Percentiles rank a stretch among this genome's conserved stretches.
Evolutionary conservation across 2,888 invertebrate genomes (phyloP).

Genomic region (Troglohyphantes excavatus): DNA sequence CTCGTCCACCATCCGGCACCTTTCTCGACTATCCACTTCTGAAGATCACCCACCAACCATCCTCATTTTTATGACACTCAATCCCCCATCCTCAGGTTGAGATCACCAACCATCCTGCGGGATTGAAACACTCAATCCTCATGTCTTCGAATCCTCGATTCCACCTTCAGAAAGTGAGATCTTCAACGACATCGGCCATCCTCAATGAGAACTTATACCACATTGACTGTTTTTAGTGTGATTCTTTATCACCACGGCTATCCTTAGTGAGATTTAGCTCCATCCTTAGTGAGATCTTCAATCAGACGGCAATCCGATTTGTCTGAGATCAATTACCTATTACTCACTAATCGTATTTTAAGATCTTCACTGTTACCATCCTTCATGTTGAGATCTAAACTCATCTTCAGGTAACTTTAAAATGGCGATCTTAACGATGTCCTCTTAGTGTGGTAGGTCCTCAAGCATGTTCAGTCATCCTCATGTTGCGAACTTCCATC

Average conservation of each 20-base stretch:
- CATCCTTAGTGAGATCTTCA: neutral
- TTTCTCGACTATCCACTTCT: neutral
- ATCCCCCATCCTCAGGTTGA: neutral
- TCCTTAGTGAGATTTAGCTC: neutral
- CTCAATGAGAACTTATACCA: neutral
- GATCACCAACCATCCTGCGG: neutral
- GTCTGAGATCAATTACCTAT: no score
- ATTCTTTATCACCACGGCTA: neutral
- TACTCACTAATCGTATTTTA: no score
- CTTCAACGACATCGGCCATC: no score
- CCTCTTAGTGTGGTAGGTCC: no score
- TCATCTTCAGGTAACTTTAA: no score
- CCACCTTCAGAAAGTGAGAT: neutral
- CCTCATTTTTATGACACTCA: neutral
- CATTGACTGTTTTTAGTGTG: neutral
- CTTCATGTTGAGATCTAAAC: no score
- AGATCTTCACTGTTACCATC: no score
- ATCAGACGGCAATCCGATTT: neutral
- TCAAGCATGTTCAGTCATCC: neutral
- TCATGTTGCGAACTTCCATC: neutral
- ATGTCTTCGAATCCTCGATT: neutral
- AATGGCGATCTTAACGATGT: no score
- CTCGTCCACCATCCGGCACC: neutral
- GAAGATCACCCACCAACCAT: neutral
- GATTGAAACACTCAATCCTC: neutral